phyloP scores from a whole-genome alignment of 2,888 invertebrate genomes.

The Epiperipatus broadwayi region DNA sequence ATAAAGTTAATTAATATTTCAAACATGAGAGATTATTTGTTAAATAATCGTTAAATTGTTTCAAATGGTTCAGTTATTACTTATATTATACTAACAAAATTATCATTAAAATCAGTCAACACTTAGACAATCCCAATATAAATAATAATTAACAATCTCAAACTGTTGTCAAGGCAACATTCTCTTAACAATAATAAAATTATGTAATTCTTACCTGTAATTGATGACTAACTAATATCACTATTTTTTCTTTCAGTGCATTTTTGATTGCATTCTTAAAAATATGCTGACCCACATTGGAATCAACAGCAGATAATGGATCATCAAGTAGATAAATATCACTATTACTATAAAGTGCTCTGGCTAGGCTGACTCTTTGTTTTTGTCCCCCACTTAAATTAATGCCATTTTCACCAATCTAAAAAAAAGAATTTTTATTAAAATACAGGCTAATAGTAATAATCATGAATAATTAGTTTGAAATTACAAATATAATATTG shows the following conservation, averaged over 20 bases:
- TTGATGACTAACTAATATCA: conserved; percentile 28
- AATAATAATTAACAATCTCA: too few species aligned
- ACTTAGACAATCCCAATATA: too few species aligned
- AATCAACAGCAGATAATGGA: conserved; percentile 37
- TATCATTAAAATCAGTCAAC: too few species aligned
- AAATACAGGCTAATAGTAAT: conserved; percentile 11
- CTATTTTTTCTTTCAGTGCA: conserved; percentile 26
- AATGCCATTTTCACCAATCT: conserved; percentile 34
- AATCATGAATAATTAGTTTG: neutral
- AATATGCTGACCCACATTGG: conserved; percentile 34
- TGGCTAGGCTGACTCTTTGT: conserved; percentile 36
- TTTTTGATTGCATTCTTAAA: conserved; percentile 31
- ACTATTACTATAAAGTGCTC: conserved; percentile 37
- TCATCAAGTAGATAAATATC: conserved; percentile 40
- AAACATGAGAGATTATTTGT: too few species aligned
- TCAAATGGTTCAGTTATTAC: too few species aligned
- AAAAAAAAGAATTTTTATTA: conserved; percentile 12
- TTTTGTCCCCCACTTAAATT: conserved; percentile 36
- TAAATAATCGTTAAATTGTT: too few species aligned
- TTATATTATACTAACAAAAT: too few species aligned
- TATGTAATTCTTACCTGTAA: conserved; percentile 22
- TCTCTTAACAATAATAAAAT: too few species aligned
- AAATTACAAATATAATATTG: too few species aligned
- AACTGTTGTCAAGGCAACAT: too few species aligned
- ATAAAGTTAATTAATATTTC: too few species aligned